Conservation (phyloP, 2,888 invertebrate species). For the Apodemia zela region DNA sequence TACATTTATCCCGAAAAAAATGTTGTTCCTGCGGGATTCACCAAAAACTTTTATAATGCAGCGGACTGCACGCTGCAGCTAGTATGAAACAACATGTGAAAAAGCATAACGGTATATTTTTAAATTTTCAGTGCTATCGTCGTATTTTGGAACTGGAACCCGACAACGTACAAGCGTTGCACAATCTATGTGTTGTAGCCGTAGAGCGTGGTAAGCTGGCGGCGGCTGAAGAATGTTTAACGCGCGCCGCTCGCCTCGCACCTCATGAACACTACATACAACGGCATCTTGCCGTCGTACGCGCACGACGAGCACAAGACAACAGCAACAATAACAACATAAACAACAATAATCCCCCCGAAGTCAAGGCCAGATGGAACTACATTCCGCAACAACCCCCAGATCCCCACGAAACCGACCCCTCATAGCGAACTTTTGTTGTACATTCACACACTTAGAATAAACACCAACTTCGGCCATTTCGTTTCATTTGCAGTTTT, state of each 20-base stretch:
- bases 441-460: not conserved
- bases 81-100: no score
- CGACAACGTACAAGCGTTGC: constrained; percentile 94
- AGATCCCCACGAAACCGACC: constrained; percentile 65
- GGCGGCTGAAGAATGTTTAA: constrained; percentile 92
- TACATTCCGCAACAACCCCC: constrained; percentile 75
- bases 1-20: no score
- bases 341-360: constrained; percentile 35
- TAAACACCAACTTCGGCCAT: constrained; percentile 4
- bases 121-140: constrained; percentile 87
- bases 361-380: constrained; percentile 74
- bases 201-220: constrained; percentile 94
- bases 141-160: constrained; percentile 93
- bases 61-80: no score
- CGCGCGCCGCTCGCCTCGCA: constrained; percentile 88
- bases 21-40: no score
- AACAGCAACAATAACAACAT: constrained; percentile 60
- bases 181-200: constrained; percentile 97
- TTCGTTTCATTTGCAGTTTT: not conserved
- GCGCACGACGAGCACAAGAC: constrained; percentile 75
- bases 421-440: constrained; percentile 49
- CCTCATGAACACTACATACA: constrained; percentile 95
- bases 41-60: no score
- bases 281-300: constrained; percentile 93
- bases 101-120: no score